Conservation (phyloP, 2,113 vertebrate genomes). For the Alligator mississippiensis region DNA sequence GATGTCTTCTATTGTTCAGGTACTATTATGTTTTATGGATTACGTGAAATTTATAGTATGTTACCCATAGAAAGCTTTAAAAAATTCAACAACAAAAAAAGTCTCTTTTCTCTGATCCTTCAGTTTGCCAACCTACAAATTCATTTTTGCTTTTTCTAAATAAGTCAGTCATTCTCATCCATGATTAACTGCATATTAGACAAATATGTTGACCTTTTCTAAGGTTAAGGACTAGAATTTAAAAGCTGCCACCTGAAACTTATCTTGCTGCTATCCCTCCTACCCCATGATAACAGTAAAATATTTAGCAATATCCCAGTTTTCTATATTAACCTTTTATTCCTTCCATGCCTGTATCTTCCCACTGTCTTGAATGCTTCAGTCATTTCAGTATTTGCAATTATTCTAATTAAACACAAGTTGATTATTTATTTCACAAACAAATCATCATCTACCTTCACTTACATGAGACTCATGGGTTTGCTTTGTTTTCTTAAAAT, state of each 20-base stretch:
- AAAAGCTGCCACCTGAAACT: neutral
- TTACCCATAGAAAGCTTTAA: rapidly evolving
- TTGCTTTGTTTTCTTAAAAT: neutral
- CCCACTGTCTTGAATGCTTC: neutral
- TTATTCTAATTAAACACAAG: neutral
- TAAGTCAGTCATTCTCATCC: neutral
- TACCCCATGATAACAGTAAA: neutral
- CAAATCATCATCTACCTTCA: neutral
- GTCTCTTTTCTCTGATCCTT: neutral
- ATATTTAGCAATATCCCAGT: neutral
- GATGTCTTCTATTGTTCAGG: neutral
- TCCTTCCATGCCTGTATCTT: neutral
- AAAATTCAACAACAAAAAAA: rapidly evolving
- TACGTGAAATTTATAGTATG: rapidly evolving
- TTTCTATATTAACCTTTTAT: neutral
- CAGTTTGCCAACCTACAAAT: neutral
- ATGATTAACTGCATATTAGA: too few species aligned
- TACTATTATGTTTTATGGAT: rapidly evolving
- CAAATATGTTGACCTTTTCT: neutral
- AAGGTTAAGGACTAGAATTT: neutral
- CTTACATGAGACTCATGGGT: neutral
- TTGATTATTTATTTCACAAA: neutral
- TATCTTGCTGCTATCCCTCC: neutral
- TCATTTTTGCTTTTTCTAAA: neutral
- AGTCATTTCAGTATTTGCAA: neutral